Percentiles rank a stretch among this genome's conserved stretches.
Conservation (phyloP, 2,113 vertebrate genomes). For the Heterotilapia buettikoferi region DNA sequence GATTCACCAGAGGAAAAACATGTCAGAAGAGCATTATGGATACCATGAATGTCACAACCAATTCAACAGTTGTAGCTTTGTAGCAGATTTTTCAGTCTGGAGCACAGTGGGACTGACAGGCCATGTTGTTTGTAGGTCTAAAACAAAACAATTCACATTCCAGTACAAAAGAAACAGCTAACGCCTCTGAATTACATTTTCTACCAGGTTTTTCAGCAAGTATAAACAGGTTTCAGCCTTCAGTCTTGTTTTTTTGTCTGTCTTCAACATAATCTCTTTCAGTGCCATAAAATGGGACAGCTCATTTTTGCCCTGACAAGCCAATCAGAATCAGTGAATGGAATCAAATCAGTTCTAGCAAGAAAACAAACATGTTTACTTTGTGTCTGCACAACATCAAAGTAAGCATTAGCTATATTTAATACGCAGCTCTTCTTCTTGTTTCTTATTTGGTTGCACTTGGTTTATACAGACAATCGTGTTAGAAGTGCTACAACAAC, state of each 20-base stretch:
- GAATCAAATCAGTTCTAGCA: not conserved
- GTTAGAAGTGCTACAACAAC: not conserved
- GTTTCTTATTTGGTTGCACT: not conserved
- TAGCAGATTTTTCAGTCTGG: not conserved
- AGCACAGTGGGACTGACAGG: not conserved
- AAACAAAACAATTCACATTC: not conserved
- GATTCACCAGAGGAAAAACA: not conserved
- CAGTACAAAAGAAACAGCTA: not conserved
- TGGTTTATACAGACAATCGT: not conserved
- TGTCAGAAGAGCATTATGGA: not conserved
- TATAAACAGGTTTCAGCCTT: not conserved
- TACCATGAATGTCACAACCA: not conserved
- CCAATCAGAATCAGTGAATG: not conserved
- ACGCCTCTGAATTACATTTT: not conserved
- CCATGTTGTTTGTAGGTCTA: not conserved
- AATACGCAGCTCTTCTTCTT: not conserved
- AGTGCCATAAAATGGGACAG: not conserved
- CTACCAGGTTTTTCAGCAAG: not conserved
- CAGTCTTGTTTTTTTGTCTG: not conserved
- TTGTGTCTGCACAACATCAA: not conserved
- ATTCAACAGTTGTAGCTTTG: not conserved
- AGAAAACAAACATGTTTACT: not conserved
- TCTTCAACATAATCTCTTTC: not conserved
- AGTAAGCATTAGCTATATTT: not conserved
- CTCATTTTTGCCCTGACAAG: not conserved